These are phyloP conservation scores for Chaitophorus viminalis DNA, from an alignment of 2,888 invertebrate species.

Conservation along the genomic window DNA sequence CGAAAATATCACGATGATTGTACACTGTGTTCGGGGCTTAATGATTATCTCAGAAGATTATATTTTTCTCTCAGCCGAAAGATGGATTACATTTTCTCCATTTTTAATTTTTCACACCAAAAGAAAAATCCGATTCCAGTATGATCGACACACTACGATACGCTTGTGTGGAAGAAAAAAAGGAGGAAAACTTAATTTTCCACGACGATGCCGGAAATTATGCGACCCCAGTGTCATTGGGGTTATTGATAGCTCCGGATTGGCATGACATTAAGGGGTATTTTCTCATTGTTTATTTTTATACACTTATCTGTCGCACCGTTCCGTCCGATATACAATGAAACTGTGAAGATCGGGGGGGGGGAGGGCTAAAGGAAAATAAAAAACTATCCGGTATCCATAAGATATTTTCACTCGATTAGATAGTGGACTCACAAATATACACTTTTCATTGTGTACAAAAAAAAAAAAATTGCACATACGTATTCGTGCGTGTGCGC, in stretches of 20 bases:
- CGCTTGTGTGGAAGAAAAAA: background rate
- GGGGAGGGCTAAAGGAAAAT: background rate
- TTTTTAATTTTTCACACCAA: background rate
- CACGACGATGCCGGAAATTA: conserved; percentile 45
- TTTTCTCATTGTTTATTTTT: background rate
- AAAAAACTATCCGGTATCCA: conserved; percentile 9
- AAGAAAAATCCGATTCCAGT: background rate
- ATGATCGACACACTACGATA: no score
- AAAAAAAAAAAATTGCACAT: background rate
- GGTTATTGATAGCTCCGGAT: conserved; percentile 36
- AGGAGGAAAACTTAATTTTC: conserved; percentile 18
- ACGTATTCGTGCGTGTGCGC: background rate
- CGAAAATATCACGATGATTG: background rate
- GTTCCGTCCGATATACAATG: conserved; percentile 6
- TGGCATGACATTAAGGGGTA: conserved; percentile 3
- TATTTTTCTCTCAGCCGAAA: background rate
- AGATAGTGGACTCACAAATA: conserved; percentile 28
- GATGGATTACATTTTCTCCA: background rate
- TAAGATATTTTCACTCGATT: conserved; percentile 50
- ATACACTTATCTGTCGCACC: conserved; percentile 32
- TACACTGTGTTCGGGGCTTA: background rate
- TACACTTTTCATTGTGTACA: conserved; percentile 16
- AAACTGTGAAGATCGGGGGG: background rate
- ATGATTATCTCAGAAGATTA: background rate
- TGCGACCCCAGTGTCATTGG: conserved; percentile 5